These are phyloP conservation scores for Drosophila bifasciata DNA, from an alignment of 1,140 invertebrate species.

Conservation along the genomic window DNA sequence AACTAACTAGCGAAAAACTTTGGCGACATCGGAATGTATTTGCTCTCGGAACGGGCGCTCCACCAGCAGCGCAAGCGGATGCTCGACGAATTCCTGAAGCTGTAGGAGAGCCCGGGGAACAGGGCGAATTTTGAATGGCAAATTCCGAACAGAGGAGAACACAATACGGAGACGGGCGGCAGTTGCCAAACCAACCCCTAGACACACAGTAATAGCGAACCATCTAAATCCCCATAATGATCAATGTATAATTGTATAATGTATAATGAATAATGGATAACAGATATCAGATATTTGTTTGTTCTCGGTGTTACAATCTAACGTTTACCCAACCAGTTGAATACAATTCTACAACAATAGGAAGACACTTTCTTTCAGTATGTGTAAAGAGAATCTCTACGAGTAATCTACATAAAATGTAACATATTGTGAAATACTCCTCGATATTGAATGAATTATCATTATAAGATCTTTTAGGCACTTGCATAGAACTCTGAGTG, in stretches of 20 bases:
- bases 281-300: conserved; percentile 76
- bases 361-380: conserved; percentile 34
- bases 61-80: conserved; percentile 79
- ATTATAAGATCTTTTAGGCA: conserved; percentile 38
- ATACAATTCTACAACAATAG: conserved; percentile 37
- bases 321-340: conserved; percentile 44
- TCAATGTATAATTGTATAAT: conserved; percentile 34
- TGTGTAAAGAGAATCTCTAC: conserved; percentile 48
- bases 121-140: neutral
- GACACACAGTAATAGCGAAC: neutral
- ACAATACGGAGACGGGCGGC: no score
- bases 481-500: conserved; percentile 53
- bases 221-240: conserved; percentile 18
- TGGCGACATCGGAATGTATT: conserved; percentile 77
- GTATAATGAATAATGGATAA: conserved; percentile 41
- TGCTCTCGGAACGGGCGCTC: conserved; percentile 71
- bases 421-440: conserved; percentile 56
- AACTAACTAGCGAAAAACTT: conserved; percentile 84
- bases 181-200: neutral
- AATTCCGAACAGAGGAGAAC: neutral
- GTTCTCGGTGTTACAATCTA: conserved; percentile 72
- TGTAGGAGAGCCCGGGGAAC: conserved; percentile 33
- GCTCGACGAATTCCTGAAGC: conserved; percentile 76
- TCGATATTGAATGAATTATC: conserved; percentile 13
- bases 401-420: conserved; percentile 68